Conservation (phyloP, 1,140 invertebrate species). For the Caligus rogercresseyi region DNA sequence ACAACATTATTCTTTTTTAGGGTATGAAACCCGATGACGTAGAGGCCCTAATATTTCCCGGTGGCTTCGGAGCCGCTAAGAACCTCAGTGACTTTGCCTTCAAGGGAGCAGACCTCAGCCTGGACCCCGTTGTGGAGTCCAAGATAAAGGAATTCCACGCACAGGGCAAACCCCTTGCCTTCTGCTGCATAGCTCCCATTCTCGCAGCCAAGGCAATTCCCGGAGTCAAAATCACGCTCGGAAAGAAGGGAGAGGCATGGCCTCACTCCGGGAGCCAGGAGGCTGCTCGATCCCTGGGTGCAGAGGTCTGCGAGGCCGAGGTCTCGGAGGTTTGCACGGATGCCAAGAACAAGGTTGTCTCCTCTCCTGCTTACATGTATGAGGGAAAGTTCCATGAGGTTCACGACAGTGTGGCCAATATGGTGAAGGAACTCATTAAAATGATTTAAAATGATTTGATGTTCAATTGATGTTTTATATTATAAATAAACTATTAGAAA, state of each 20-base stretch:
- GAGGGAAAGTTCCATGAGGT: constrained; percentile 32
- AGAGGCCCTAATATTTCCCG: constrained; percentile 40
- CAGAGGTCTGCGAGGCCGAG: constrained; percentile 29
- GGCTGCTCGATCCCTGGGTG: constrained; percentile 35
- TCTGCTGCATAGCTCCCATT: constrained; percentile 41
- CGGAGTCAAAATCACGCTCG: constrained; percentile 39
- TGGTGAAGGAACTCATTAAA: constrained; percentile 32
- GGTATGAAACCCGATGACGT: constrained; percentile 25
- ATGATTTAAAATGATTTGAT: constrained; percentile 26
- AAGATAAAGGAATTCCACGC: constrained; percentile 38
- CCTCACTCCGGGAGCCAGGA: constrained; percentile 37
- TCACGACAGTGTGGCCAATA: constrained; percentile 36
- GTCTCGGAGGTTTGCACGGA: constrained; percentile 35
- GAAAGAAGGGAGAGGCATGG: constrained; percentile 34
- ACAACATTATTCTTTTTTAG: not conserved
- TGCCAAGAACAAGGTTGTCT: constrained; percentile 35
- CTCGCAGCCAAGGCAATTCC: constrained; percentile 36
- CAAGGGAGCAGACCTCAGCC: constrained; percentile 33
- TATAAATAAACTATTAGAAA: too few relatives aligned
- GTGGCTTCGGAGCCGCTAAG: constrained; percentile 43
- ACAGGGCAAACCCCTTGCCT: constrained; percentile 38
- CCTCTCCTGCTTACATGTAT: constrained; percentile 43
- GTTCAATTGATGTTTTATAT: too few relatives aligned
- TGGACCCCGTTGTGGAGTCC: constrained; percentile 34
- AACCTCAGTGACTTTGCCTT: constrained; percentile 33